A percentile compares a stretch with the other conserved stretches of the same genome.
Conservation (phyloP, 2,797 vertebrate genomes). For the Crocidura indochinensis region DNA sequence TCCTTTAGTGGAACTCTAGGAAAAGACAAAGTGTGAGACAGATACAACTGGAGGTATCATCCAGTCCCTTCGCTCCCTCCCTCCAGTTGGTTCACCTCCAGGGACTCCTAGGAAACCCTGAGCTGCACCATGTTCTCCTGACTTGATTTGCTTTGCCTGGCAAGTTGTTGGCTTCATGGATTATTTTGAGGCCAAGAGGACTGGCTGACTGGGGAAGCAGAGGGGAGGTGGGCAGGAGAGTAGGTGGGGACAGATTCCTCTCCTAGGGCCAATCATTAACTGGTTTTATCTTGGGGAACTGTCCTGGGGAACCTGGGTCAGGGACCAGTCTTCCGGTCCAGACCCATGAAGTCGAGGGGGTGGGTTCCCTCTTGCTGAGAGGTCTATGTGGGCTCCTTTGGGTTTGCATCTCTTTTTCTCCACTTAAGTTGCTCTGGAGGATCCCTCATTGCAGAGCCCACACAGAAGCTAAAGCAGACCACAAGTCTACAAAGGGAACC, state of each 20-base stretch:
- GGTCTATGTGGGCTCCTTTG: background rate
- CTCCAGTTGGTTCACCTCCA: background rate
- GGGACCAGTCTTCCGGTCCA: background rate
- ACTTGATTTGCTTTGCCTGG: background rate
- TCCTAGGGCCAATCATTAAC: conserved; percentile 88
- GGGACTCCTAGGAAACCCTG: background rate
- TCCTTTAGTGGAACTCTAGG: conserved; percentile 27
- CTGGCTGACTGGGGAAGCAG: conserved; percentile 58
- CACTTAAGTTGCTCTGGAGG: conserved; percentile 39
- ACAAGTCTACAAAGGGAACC: background rate
- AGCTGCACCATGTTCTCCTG: conserved; percentile 9
- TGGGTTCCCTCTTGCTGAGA: conserved; percentile 28
- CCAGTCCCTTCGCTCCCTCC: too few species aligned
- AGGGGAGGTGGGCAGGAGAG: conserved; percentile 45
- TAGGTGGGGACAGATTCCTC: conserved; percentile 61
- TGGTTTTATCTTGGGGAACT: conserved; percentile 85
- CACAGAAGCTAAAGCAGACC: conserved; percentile 28
- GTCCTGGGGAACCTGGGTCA: conserved; percentile 17
- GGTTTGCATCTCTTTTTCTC: background rate
- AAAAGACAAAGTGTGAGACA: background rate
- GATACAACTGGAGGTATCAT: background rate
- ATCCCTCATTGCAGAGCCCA: background rate
- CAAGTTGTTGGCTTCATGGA: conserved; percentile 2
- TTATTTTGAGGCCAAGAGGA: conserved; percentile 10
- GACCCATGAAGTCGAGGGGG: background rate